A percentile compares a stretch with the other conserved stretches of the same genome.
Conservation (phyloP, 2,113 vertebrate species). For the Panthera uncia region DNA sequence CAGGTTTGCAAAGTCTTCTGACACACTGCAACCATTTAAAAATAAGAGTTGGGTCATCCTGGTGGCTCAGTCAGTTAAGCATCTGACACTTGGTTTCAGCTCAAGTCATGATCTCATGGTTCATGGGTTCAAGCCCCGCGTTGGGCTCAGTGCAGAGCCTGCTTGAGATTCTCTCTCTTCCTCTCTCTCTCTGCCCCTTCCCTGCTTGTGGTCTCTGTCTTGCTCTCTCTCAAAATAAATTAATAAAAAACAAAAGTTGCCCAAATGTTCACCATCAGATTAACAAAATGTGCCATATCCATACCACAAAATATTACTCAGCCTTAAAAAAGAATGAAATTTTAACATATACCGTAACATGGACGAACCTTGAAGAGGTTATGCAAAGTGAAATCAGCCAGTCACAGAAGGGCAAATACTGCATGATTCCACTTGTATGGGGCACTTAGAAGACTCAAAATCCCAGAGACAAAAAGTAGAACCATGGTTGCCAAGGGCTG, state of each 20-base stretch:
- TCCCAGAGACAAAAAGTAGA: background rate
- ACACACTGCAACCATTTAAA: background rate
- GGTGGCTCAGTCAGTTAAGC: no score
- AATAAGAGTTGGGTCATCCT: no score
- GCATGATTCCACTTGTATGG: accelerated
- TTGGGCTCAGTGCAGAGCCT: no score
- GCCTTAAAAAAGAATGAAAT: background rate
- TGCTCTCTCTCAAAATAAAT: no score
- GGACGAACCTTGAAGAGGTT: background rate
- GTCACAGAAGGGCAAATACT: background rate
- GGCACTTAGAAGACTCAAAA: no score
- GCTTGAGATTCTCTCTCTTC: no score
- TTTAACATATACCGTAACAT: background rate
- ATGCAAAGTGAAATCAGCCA: background rate
- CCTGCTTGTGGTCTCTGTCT: no score
- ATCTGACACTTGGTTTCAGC: no score
- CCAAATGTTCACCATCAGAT: background rate
- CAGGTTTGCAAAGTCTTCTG: background rate
- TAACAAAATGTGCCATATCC: background rate
- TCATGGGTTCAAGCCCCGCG: no score
- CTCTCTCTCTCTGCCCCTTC: no score
- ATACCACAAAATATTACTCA: background rate
- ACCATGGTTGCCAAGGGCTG: background rate
- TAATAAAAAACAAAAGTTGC: background rate
- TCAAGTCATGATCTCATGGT: no score